Evolutionary conservation across 1,140 invertebrate genomes (phyloP).

Genomic region (Pseudomyrmex dendroicus): DNA sequence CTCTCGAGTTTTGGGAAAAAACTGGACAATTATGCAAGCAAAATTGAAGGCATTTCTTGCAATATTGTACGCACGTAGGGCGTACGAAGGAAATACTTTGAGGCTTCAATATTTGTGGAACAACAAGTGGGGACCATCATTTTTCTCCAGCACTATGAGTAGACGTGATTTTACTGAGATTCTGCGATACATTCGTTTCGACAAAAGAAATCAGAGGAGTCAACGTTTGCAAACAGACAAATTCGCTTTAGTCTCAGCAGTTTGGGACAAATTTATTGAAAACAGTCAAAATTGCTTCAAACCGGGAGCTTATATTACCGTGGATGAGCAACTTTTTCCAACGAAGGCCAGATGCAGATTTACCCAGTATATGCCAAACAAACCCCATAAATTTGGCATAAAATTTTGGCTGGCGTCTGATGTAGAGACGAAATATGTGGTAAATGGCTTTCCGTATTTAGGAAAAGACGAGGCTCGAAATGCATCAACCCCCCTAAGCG

Average conservation of each 20-base stretch:
- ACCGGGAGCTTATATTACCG: constrained; percentile 74
- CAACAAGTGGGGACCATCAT: constrained; percentile 7
- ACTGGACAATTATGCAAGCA: background rate
- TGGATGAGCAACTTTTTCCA: constrained; percentile 79
- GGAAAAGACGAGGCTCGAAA: constrained; percentile 70
- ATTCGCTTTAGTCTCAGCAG: constrained; percentile 6
- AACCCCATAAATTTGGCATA: constrained; percentile 75
- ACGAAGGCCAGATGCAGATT: constrained; percentile 33
- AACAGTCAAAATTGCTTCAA: constrained; percentile 64
- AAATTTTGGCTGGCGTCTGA: constrained; percentile 77
- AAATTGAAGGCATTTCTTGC: background rate
- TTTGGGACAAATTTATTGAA: constrained; percentile 5
- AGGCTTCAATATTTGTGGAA: constrained; percentile 28
- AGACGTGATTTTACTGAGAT: constrained; percentile 8
- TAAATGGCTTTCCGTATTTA: constrained; percentile 79
- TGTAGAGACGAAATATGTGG: constrained; percentile 42
- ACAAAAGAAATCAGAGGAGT: background rate
- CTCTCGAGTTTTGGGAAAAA: background rate
- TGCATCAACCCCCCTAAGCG: background rate
- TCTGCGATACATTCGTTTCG: constrained; percentile 11
- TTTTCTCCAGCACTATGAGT: constrained; percentile 24
- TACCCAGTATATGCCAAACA: constrained; percentile 69
- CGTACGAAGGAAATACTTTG: constrained; percentile 6
- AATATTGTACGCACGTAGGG: background rate
- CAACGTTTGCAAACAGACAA: constrained; percentile 21